Evolutionary conservation across 2,888 invertebrate genomes (phyloP), one percentile per base, ranked within the genome.

Genomic region (Eristalis pertinax): DNA sequence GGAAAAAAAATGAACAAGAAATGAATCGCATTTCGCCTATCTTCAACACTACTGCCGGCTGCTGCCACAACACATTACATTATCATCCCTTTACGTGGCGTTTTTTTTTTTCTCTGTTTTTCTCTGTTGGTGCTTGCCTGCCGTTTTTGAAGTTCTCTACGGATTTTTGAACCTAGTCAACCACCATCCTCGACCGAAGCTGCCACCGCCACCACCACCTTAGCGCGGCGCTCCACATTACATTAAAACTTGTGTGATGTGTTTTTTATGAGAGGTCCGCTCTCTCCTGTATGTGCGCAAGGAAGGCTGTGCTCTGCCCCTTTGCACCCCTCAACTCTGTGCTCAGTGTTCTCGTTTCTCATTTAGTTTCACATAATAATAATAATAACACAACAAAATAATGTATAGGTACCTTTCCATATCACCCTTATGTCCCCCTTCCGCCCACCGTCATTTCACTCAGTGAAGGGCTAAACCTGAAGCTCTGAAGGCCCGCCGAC

Each of bases 211-310:
- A 38, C 64, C 29, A 38, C 64, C 73, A 74, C 77, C 77, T 78
- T 58, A 77, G 60, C 56, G 74, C 74, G 74, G 79, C 70, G 35
- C 80, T 83, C 75, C 84, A 80, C 87, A 84, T 87, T 87, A 87
- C 87, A 87, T 87, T 87, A 87, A 87, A 87, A 87, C 84, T 87
- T 87, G 84, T 84, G 83, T 87, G 84, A 87, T 87, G 84, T 87
- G 83, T 84, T 83, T 82, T 85, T 82, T 83, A 86, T 86, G 83
- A 83, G 69, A 50, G 50, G 50, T 50, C 50, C 19, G 50, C 50
- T 19, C 8, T 19, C 50, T 19, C 64, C 43, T 62, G 41, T 81
- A 74, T 64, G 74, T 32, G 41, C 43, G 13, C 58, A 32, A 11
- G 35, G 41, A 58, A 5, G 32, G 8, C 10, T 32, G 8, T 41